Evolutionary conservation across 2,888 invertebrate species (phyloP).

Genomic region (Mechanitis mazaeus): DNA sequence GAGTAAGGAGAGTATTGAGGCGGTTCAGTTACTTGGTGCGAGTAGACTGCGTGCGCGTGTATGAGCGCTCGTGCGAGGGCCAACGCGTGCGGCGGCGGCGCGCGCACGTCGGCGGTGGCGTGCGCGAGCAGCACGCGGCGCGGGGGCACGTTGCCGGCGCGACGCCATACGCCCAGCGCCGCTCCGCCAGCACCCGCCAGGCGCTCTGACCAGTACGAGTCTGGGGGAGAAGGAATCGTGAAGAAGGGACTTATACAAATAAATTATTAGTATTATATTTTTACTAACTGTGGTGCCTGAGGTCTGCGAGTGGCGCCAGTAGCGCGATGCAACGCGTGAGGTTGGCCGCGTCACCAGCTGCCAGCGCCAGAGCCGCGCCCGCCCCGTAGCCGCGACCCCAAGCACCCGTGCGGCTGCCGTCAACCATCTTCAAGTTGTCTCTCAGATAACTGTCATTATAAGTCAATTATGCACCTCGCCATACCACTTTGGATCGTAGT

Average conservation of each 20-base stretch:
- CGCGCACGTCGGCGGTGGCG: conserved; percentile 89
- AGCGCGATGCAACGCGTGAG: conserved; percentile 90
- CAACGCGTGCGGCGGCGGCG: conserved; percentile 92
- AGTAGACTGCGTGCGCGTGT: conserved; percentile 87
- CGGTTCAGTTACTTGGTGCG: conserved; percentile 81
- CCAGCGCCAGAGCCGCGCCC: conserved; percentile 87
- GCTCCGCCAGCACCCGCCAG: conserved; percentile 72
- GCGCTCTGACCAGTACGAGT: conserved; percentile 91
- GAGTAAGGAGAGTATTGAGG: no score
- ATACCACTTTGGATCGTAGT: no score
- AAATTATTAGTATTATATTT: no score
- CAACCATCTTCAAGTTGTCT: conserved; percentile 88
- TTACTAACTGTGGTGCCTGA: conserved; percentile 84
- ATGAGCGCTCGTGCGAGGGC: conserved; percentile 89
- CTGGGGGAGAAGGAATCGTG: conserved; percentile 32
- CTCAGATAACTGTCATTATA: conserved; percentile 79
- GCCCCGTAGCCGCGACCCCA: conserved; percentile 94
- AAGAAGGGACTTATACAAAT: no score
- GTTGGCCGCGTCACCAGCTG: conserved; percentile 84
- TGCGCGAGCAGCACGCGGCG: conserved; percentile 81
- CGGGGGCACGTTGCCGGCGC: conserved; percentile 84
- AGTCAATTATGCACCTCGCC: not conserved
- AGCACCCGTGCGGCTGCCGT: conserved; percentile 86
- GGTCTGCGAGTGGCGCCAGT: conserved; percentile 91
- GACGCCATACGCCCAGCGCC: conserved; percentile 81